Percentiles rank a stretch among this genome's conserved stretches.
These are phyloP conservation scores for Sphenodon punctatus DNA, from an alignment of 2,797 vertebrate genomes.

Conservation along the genomic window DNA sequence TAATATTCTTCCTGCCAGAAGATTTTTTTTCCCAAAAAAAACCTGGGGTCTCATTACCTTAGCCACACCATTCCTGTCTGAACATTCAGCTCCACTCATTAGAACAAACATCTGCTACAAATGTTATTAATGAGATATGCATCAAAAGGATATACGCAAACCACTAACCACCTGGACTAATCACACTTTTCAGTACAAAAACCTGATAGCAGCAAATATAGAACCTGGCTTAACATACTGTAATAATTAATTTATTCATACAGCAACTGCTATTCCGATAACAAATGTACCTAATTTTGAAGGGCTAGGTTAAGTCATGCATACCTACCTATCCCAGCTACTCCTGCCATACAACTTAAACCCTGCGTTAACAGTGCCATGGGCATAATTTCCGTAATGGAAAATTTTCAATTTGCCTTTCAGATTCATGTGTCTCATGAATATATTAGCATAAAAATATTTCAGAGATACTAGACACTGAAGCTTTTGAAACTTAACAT, in stretches of 20 bases:
- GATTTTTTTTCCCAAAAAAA: slow-evolving; percentile 37
- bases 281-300: background rate
- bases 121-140: slow-evolving; percentile 68
- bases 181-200: slow-evolving; percentile 47
- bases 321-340: background rate
- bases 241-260: slow-evolving; percentile 10
- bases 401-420: slow-evolving; percentile 21
- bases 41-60: slow-evolving; percentile 59
- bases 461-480: too few species aligned
- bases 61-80: slow-evolving; percentile 51
- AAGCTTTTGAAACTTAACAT: background rate
- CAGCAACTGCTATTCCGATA: slow-evolving; percentile 3
- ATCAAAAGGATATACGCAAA: slow-evolving; percentile 58
- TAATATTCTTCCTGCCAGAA: slow-evolving; percentile 52
- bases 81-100: slow-evolving; percentile 70
- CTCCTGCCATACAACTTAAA: background rate
- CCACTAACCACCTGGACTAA: slow-evolving; percentile 67
- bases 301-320: slow-evolving; percentile 18
- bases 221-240: slow-evolving; percentile 13
- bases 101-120: slow-evolving; percentile 74
- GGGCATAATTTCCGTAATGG: slow-evolving; percentile 7
- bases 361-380: slow-evolving; percentile 18
- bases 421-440: slow-evolving; percentile 28
- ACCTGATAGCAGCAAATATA: slow-evolving; percentile 23
- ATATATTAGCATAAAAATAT: slow-evolving; percentile 40